Percentiles rank a stretch among this genome's conserved stretches.
phyloP scores from a whole-genome alignment of 1,140 invertebrate species.

The Hypothenemus hampei region DNA sequence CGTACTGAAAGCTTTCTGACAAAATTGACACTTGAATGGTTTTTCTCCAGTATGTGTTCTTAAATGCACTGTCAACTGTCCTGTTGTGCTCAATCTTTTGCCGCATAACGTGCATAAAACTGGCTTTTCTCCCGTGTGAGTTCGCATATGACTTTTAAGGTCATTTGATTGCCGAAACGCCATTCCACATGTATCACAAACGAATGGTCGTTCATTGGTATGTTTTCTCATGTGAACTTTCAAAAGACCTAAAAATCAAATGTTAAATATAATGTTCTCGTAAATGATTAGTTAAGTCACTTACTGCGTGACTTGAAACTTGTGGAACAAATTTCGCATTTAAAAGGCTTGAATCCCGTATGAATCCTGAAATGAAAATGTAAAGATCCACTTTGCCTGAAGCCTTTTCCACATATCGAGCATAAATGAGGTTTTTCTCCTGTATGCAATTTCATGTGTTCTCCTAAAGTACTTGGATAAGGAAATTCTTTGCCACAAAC shows the following conservation, averaged over 20 bases:
- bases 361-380: slow-evolving; percentile 51
- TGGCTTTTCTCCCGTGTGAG: slow-evolving; percentile 63
- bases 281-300: slow-evolving; percentile 1
- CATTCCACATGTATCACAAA: slow-evolving; percentile 40
- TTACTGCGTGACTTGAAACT: slow-evolving; percentile 39
- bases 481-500: slow-evolving; percentile 50
- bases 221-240: slow-evolving; percentile 41
- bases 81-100: slow-evolving; percentile 46
- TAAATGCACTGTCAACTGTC: slow-evolving; percentile 39
- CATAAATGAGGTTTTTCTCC: slow-evolving; percentile 42
- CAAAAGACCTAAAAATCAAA: slow-evolving; percentile 17
- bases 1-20: slow-evolving; percentile 41
- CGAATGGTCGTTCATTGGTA: slow-evolving; percentile 37
- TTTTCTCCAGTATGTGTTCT: slow-evolving; percentile 42
- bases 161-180: slow-evolving; percentile 40
- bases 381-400: slow-evolving; percentile 60
- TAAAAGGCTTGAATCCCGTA: slow-evolving; percentile 48
- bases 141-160: slow-evolving; percentile 39
- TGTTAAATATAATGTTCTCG: not conserved
- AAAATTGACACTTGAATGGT: slow-evolving; percentile 37
- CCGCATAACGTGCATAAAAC: slow-evolving; percentile 63
- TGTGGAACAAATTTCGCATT: slow-evolving; percentile 46
- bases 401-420: slow-evolving; percentile 41
- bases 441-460: slow-evolving; percentile 43
- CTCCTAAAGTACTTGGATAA: slow-evolving; percentile 40